Base-by-base conservation (phyloP, 2,113 vertebrate genomes). In the Pica pica region DNA sequence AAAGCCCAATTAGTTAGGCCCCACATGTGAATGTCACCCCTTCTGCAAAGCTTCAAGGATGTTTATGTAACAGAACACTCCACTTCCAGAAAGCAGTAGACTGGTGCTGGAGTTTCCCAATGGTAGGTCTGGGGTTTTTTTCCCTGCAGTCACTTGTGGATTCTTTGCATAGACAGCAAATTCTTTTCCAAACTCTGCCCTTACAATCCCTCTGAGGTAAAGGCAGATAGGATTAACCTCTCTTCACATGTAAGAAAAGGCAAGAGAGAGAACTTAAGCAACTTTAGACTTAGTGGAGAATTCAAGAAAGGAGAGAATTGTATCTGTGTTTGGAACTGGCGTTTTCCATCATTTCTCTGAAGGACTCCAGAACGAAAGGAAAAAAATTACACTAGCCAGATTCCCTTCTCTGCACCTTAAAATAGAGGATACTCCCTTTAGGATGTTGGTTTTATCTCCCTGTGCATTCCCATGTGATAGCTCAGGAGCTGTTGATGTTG, bases 1-100 rank as follows among this genome's bases (percentile, higher is more conserved):
- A 95, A 89, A 94, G 95, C 76, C 88, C 88, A 95, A 94, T 96
- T 97, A 97, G 94, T 92, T 92, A 94, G 94, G 88, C 83, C 85
- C 83, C 80, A 95, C 73, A 83, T 89, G 86, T 88, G 92, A 93
- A 93, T 86, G 88, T 95, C 95, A 92, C 90, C 87, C 95, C 94
- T 92, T 86, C 91, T 95, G 91, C 94, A 92, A 81, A 95, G 84
- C 83, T 81, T 96, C 93, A 95, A 95, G 91, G 94, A 97, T 96
- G 92, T 95, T 95, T 97, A 95, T 95, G 93, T 91, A 94, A 96
- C 77, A 91, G 67, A 85, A 95, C 81, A 81, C 95, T 94, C 76
- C 80, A 59, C 80, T 93, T 97, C 93, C 95, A 97, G 95, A 93
- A 94, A 90, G 78, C 26, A 57, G 80, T 23, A 6, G 27, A 70